Base-by-base conservation (phyloP, 2,113 vertebrate species). In the Percopsis transmontana region DNA sequence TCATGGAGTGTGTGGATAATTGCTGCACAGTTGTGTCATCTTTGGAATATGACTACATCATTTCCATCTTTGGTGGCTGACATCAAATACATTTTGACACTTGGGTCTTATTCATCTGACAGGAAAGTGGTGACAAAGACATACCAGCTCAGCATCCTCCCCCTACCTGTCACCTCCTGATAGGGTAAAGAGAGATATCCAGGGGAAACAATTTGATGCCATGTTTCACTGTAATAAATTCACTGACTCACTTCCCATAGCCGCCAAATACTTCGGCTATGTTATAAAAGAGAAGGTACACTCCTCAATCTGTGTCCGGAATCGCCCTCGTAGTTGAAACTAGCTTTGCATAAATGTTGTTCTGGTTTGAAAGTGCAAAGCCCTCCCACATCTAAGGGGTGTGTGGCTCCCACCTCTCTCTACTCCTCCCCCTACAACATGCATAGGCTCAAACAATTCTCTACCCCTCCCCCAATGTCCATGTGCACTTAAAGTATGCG, bases 31-130 rank as follows among this genome's bases (percentile, higher is more conserved):
- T 33, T 33, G 5, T 33, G 27, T 33, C 27, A 33, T 33, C 27
- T 33, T 33, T 33, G 5, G 27, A 33, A 63, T 33, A 33, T 33
- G 27, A 33, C 27, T 33, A 33, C 65, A 72, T 80, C 76, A 60
- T 69, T 76, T 71, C 53, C 20, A n/a, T 60, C 33, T 63, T 52
- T 52, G 40, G 74, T 75, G 78, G 71, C 48, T 79, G 79, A 85
- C 86, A 86, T 84, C 79, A 86, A 71, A 85, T 70, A 48, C 68
- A 21, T 18, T 39, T 74, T 23, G 62, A 44, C 18, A 62, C 65
- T 47, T 65, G 70, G 42, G 75, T 55, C 55, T 76, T 69, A 76
- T 63, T 66, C 84, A 73, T 76, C 67, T 81, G 87, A 88, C 84
- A 85, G 82, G 64, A 40, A 10, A 21, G 76, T 59, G 56, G 64